Base-by-base conservation (phyloP, 2,888 invertebrate species). In the Latheticus oryzae region DNA sequence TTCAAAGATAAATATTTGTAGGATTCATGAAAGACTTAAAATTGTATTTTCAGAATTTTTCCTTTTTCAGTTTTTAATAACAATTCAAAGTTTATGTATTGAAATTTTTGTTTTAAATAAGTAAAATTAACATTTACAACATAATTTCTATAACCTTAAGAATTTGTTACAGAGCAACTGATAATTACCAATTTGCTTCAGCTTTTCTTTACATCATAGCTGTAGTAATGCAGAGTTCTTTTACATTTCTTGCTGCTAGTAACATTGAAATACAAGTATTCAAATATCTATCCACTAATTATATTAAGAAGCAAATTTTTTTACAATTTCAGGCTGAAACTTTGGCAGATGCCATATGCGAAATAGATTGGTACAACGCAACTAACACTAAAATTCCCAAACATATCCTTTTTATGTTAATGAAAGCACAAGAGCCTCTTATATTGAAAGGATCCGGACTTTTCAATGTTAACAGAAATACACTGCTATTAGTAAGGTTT, bases 291-390 rank as follows among this genome's bases (percentile, higher is more conserved):
- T 33, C 8, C 7, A 33, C 15, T 13, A 1, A 13, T 15, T 37
- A 2, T 19, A 2, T n/a, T n/a, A n/a, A n/a, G 5, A 1, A 24
- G 12, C 7, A n/a, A n/a, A n/a, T n/a, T n/a, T n/a, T n/a, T n/a
- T n/a, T n/a, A n/a, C n/a, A n/a, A n/a, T 42, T 42, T 15, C n/a
- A 47, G 47, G 33, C 32, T 33, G 47, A 47, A 24, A 35, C 5
- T 2, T 24, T 47, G 15, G 3, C 24, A 4, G 47, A 47, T 8
- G 15, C 12, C 1, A 35, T 47, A 4, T 47, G 35, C 15, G 16
- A 23, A 2, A 21, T 35, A 1, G 47, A 47, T 12, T 47, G 47
- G 47, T 47, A 47, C 16, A 47, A 47, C 7, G 8, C 33, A 1
- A 33, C 4, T 1, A 16, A 35, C 24, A 2, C 2, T 2, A 19